Base-by-base conservation (phyloP, 2,888 invertebrate species). In the Tetanocera ferruginea region DNA sequence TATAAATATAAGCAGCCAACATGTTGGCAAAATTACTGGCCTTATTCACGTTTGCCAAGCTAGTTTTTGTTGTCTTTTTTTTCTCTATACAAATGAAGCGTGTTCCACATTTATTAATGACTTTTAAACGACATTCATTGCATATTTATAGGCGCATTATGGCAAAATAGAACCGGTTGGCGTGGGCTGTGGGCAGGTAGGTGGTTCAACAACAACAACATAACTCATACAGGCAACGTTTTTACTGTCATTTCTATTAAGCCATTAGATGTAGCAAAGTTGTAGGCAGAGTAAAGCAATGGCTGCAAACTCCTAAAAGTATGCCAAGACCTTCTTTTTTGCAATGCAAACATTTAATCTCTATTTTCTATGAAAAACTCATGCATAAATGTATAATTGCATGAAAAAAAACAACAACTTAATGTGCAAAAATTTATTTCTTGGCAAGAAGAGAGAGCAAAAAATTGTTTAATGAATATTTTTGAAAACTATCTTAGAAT, bases 71-170 rank as follows among this genome's bases (percentile, higher is more conserved):
- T 43, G 43, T 14, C 43, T 14, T 11, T 43, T 43, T 43, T 43
- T 43, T 43, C 14, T 43, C n/a, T n/a, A n/a, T 43, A 1, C 11
- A 3, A 11, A 37, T 43, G 3, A 43, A 43, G 14, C 51, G 51
- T 69, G 69, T 14, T 25, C 23, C 69, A 69, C 69, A 73, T 74
- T 52, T 75, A 75, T 75, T 75, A 75, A 75, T 75, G 67, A 75
- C 75, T 75, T 77, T 55, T 70, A 77, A 76, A 77, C 71, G 76
- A 76, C 77, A 79, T 76, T 77, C 78, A 79, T 77, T 76, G 78
- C 79, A 77, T 81, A 79, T 78, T 78, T 79, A 81, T 77, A 80
- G 79, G 77, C 75, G 77, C 78, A 78, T 81, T 78, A 62, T 49
- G 57, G 72, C 60, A 51, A 25, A 49, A 69, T 51, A 69, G 25